Conservation (phyloP, 2,797 vertebrate genomes). For the Poecilia velifera region DNA sequence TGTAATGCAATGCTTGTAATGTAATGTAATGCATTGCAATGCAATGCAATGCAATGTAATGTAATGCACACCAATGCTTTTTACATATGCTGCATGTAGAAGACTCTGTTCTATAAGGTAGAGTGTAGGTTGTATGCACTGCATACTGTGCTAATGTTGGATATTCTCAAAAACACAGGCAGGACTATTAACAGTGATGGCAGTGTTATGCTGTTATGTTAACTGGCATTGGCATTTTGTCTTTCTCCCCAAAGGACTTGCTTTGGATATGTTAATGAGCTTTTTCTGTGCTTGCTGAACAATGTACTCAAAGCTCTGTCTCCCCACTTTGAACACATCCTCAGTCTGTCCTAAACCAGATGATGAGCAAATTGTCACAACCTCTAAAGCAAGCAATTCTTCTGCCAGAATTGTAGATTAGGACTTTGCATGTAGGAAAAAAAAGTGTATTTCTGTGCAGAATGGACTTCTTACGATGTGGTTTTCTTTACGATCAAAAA, state of each 20-base stretch:
- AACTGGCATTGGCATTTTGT: slow-evolving; percentile 42
- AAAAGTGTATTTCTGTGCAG: background rate
- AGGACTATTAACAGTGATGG: slow-evolving; percentile 43
- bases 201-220: slow-evolving; percentile 28
- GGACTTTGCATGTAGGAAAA: slow-evolving; percentile 8
- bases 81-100: background rate
- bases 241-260: slow-evolving; percentile 9
- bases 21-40: background rate
- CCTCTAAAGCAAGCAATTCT: slow-evolving; percentile 30
- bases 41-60: background rate
- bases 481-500: slow-evolving; percentile 34
- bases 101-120: background rate
- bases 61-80: background rate
- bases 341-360: background rate
- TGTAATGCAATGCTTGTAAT: background rate
- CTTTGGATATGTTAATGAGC: slow-evolving; percentile 54
- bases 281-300: slow-evolving; percentile 14
- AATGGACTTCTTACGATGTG: slow-evolving; percentile 9
- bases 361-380: slow-evolving; percentile 22
- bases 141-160: background rate
- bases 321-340: slow-evolving; percentile 38
- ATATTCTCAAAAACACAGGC: slow-evolving; percentile 16
- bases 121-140: slow-evolving; percentile 6
- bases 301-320: slow-evolving; percentile 17
- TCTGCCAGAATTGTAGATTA: slow-evolving; percentile 1